Evolutionary conservation across 1,140 invertebrate species (phyloP).

Genomic region (Scaptodrosophila lebanonensis): DNA sequence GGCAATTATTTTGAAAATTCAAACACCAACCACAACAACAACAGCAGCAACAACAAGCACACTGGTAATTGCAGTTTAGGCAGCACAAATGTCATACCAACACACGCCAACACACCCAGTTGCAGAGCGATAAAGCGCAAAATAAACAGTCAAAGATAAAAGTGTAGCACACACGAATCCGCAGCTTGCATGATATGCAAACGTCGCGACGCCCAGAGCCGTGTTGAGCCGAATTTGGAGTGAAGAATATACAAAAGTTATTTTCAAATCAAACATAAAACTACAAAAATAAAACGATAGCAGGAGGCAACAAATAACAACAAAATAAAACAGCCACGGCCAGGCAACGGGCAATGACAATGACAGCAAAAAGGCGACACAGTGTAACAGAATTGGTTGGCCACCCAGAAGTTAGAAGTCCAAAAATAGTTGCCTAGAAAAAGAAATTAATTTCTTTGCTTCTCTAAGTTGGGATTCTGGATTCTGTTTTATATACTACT

Average conservation of each 20-base stretch:
- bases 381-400: no score
- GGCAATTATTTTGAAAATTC: slow-evolving; percentile 55
- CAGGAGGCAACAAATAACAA: no score
- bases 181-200: slow-evolving; percentile 32
- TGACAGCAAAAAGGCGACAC: slow-evolving; percentile 15
- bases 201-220: slow-evolving; percentile 37
- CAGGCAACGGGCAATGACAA: slow-evolving; percentile 23
- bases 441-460: no score
- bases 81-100: no score
- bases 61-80: slow-evolving; percentile 40
- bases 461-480: no score
- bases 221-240: slow-evolving; percentile 40
- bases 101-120: slow-evolving; percentile 2
- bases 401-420: slow-evolving; percentile 10
- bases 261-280: slow-evolving; percentile 67
- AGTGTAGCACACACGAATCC: slow-evolving; percentile 15
- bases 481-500: no score
- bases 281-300: no score
- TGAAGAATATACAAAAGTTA: slow-evolving; percentile 55
- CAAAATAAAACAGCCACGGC: neutral
- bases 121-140: slow-evolving; percentile 13
- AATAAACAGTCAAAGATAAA: slow-evolving; percentile 39
- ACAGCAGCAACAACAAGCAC: neutral
- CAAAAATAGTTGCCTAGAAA: no score
- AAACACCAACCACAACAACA: slow-evolving; percentile 27